Base-by-base conservation (phyloP, 2,888 invertebrate genomes). In the Anagyrus pseudococci region DNA sequence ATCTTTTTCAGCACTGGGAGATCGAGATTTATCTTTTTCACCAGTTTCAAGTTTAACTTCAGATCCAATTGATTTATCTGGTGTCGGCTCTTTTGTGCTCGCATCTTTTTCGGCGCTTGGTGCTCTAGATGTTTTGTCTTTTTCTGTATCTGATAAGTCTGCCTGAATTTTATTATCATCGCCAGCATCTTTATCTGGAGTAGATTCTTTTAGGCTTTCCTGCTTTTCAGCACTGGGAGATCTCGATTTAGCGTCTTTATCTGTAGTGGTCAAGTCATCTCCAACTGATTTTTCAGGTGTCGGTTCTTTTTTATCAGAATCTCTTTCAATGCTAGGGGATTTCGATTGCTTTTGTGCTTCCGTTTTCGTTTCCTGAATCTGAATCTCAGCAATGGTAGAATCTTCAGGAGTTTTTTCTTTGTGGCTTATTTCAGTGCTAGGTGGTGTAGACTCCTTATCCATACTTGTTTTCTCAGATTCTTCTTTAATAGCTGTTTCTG, bases 371-470 rank as follows among this genome's bases (percentile, higher is more conserved):
- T 26, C 50, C 2, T 13, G 8, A 1, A 54, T 47, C 17, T 10
- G 13, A 17, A 37, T 37, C 8, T 23, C 17, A 7, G 13, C 48
- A 48, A 22, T 19, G 22, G 53, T 2, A 2, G 20, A 52, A 10
- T 63, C 64, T 44, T 23, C 25, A 8, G 15, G 22, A 10, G 13
- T 20, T 29, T 55, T 59, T 20, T 62, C 58, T 17, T 62, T 15
- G 41, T 13, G 4, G 41, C 4, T n/a, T n/a, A n/a, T 50, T 1
- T 58, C 25, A 46, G 60, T 25, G 37, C 67, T 70, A 2, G 69
- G 55, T 13, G 68, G 65, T 58, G 64, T 61, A 2, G 71, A 71
- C 47, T 58, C 62, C 7, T 67, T n/a, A 4, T 41, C 41, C 17
- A 15, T 41, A 6, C 4, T 60, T 23, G 17, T 37, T 17, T 8